Evolutionary conservation across 2,888 invertebrate species (phyloP), one percentile per base, ranked within the genome.

Genomic region (Habrosyne pyritoides): DNA sequence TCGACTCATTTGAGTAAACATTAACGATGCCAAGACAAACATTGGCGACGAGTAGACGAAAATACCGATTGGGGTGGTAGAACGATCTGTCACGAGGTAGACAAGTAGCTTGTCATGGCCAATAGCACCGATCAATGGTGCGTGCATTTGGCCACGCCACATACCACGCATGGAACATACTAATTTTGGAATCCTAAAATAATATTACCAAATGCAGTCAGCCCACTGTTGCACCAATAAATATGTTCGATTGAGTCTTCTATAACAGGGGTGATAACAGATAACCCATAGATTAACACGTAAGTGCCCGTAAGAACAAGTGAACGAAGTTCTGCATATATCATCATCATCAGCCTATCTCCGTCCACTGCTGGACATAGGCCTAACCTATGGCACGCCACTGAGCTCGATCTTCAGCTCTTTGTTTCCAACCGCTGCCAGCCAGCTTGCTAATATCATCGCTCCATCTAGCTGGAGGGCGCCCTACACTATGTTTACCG

Each of bases 1-100:
- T 83, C 77, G 79, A 82, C 72, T 84, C 90, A 89, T 88, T 87
- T 91, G 87, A 84, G 85, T 87, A 90, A 90, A 91, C 86, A 88
- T 73, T 68, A 75, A 72, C 74, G 72, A 79, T 81, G 75, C 69
- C 73, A 66, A 60, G 74, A 77, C 77, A 75, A 66, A 65, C 69
- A 63, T 63, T 62, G 63, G 55, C 54, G 60, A 54, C 57, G 55
- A 53, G 70, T 69, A 74, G 81, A 85, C 86, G 78, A 84, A 89
- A 91, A 91, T 89, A 89, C 80, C 83, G 77, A 80, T 85, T 67
- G 75, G 83, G 79, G 81, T 82, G 80, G 28, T 69, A 68, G 71
- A 77, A 71, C 71, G 69, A 79, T 78, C 63, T 74, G 79, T 82
- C 81, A 78, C 63, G 66, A 66, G 66, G 42, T 66, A 78, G 75